A percentile compares a stretch with the other conserved stretches of the same genome.
phyloP scores from a whole-genome alignment of 2,888 invertebrate genomes.

The Pemphredon lugubris region DNA sequence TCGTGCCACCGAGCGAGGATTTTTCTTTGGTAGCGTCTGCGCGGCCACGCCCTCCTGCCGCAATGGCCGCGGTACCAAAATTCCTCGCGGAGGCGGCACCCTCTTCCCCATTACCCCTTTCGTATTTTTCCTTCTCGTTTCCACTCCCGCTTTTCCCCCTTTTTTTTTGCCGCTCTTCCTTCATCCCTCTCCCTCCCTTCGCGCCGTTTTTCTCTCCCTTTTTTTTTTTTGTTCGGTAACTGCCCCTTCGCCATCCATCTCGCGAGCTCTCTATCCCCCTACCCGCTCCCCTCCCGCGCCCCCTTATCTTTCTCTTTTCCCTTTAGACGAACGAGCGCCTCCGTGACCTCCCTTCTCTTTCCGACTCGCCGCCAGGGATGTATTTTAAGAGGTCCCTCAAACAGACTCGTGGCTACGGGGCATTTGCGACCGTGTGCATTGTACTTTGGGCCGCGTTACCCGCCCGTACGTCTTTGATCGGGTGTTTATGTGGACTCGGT shows the following conservation, averaged over 20 bases:
- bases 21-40: slow-evolving; percentile 79
- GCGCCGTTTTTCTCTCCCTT: slow-evolving; percentile 13
- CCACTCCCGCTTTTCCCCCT: background rate
- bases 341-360: slow-evolving; percentile 27
- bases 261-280: slow-evolving; percentile 8
- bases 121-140: slow-evolving; percentile 20
- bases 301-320: slow-evolving; percentile 30
- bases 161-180: too few species aligned
- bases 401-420: slow-evolving; percentile 54
- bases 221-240: slow-evolving; percentile 56
- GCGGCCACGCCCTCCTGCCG: slow-evolving; percentile 78
- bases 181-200: background rate
- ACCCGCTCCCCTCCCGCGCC: slow-evolving; percentile 10
- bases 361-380: slow-evolving; percentile 73
- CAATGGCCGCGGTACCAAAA: slow-evolving; percentile 77
- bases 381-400: slow-evolving; percentile 73
- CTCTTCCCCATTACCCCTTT: slow-evolving; percentile 65
- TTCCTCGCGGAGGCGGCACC: slow-evolving; percentile 75
- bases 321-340: background rate
- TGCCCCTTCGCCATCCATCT: slow-evolving; percentile 45
- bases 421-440: slow-evolving; percentile 52
- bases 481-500: slow-evolving; percentile 60
- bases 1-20: slow-evolving; percentile 67
- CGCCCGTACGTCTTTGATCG: slow-evolving; percentile 63
- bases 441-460: slow-evolving; percentile 64